These are phyloP conservation scores for Tiliqua scincoides DNA, from an alignment of 2,113 vertebrate species.

Conservation along the genomic window DNA sequence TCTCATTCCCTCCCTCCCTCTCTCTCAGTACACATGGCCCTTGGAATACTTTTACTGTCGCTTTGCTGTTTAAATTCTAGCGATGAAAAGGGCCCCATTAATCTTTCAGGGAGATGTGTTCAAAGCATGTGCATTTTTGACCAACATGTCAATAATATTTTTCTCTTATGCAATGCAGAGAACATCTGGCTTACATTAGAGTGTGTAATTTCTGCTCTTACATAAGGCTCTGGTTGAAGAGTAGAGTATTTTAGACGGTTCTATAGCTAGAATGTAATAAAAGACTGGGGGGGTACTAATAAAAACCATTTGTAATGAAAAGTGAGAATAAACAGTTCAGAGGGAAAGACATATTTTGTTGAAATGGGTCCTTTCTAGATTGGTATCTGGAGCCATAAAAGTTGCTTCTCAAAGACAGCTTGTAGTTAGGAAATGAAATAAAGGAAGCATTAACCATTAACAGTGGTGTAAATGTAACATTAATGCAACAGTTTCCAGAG, in stretches of 20 bases:
- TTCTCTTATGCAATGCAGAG: conserved; percentile 15
- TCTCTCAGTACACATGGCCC: background rate
- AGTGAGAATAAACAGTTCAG: conserved; percentile 1
- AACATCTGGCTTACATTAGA: conserved; percentile 27
- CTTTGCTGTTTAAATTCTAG: conserved; percentile 1
- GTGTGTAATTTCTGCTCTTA: conserved; percentile 18
- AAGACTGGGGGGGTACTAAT: background rate
- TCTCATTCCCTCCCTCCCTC: background rate
- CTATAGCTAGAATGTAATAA: background rate
- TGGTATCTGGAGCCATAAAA: background rate
- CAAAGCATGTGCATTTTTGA: background rate
- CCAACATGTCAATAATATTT: background rate
- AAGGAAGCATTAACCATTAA: no score
- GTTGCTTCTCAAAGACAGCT: background rate
- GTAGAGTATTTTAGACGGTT: background rate
- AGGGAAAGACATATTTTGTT: background rate
- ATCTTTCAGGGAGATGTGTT: conserved; percentile 1
- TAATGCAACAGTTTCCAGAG: background rate
- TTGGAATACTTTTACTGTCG: conserved; percentile 1
- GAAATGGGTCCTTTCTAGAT: background rate
- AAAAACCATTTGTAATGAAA: conserved; percentile 18
- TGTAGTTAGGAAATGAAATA: background rate
- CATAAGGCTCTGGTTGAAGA: conserved; percentile 16
- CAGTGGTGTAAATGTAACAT: background rate
- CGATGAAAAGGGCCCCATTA: background rate